These are phyloP conservation scores for Leptodactylus fuscus DNA, from an alignment of 2,113 vertebrate genomes.

Conservation along the genomic window DNA sequence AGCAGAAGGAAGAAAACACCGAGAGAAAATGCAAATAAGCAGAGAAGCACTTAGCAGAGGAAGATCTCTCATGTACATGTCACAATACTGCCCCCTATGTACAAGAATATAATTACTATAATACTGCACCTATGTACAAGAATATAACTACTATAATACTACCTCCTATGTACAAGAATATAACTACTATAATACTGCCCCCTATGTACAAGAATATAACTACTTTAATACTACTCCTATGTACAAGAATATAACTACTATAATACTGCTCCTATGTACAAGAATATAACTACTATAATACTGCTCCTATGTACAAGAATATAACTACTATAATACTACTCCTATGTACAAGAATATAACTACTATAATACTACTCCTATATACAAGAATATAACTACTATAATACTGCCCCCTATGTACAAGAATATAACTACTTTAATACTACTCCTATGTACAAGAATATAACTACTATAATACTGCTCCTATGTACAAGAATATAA, in stretches of 20 bases:
- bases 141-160: slow-evolving; percentile 9
- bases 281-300: slow-evolving; percentile 12
- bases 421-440: slow-evolving; percentile 12
- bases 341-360: too few species aligned
- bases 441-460: not conserved
- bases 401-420: slow-evolving; percentile 1
- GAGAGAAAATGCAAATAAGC: not conserved
- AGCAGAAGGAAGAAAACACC: not conserved
- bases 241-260: slow-evolving; percentile 1
- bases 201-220: not conserved
- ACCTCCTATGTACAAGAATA: not conserved
- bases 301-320: not conserved
- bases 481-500: slow-evolving; percentile 4
- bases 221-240: not conserved
- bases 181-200: not conserved
- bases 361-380: too few species aligned
- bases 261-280: slow-evolving; percentile 1
- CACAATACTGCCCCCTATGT: not conserved
- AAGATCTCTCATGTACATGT: not conserved
- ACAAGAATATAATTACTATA: slow-evolving; percentile 8
- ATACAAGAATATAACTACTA: not conserved
- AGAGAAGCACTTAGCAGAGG: not conserved
- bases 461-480: slow-evolving; percentile 11
- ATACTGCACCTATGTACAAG: not conserved
- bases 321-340: not conserved